Conservation (phyloP, 2,113 vertebrate genomes). For the Antennarius striatus region DNA sequence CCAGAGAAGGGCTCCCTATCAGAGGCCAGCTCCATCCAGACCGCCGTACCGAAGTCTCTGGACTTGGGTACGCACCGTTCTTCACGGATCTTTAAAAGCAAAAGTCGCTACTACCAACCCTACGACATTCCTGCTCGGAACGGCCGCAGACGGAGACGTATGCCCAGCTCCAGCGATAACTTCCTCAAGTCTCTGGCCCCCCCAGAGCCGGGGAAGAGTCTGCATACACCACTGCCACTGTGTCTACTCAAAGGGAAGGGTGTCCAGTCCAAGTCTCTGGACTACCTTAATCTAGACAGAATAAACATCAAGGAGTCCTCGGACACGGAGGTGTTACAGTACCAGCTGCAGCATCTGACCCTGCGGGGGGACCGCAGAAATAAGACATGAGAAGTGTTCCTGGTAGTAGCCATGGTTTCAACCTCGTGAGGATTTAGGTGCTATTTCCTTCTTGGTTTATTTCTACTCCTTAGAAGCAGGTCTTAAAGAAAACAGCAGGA, state of each 20-base stretch:
- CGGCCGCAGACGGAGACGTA: constrained; percentile 86
- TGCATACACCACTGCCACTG: constrained; percentile 87
- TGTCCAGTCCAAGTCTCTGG: constrained; percentile 93
- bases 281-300: constrained; percentile 99
- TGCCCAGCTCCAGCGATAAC: constrained; percentile 95
- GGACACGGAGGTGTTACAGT: constrained; percentile 93
- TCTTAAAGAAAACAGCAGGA: constrained; percentile 42
- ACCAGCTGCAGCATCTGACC: constrained; percentile 94
- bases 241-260: constrained; percentile 92
- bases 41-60: constrained; percentile 79
- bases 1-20: constrained; percentile 75
- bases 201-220: constrained; percentile 82
- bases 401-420: neutral
- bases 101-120: constrained; percentile 91
- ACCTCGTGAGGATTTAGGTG: constrained; percentile 45
- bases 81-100: constrained; percentile 87
- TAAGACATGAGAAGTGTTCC: constrained; percentile 85
- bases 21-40: constrained; percentile 75
- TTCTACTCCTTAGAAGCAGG: constrained; percentile 52
- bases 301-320: constrained; percentile 91
- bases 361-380: constrained; percentile 89
- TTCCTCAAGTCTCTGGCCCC: constrained; percentile 83
- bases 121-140: constrained; percentile 92
- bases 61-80: constrained; percentile 85
- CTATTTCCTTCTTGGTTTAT: constrained; percentile 51